phyloP scores from a whole-genome alignment of 1,140 invertebrate species.

The Caenorhabditis brenneri region DNA sequence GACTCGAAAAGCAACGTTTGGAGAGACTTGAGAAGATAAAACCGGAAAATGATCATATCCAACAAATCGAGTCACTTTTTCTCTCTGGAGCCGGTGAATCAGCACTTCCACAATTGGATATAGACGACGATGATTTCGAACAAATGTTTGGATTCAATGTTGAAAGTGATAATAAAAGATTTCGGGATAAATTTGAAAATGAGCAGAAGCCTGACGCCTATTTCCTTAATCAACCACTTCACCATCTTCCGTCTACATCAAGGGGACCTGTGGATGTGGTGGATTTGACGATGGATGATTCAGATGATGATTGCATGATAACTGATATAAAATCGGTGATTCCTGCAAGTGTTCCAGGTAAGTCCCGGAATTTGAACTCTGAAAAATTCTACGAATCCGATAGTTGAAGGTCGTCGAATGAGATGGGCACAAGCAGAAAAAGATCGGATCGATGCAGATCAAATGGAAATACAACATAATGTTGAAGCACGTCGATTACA shows the following conservation, averaged over 20 bases:
- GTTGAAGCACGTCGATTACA: not conserved
- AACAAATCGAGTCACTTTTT: constrained; percentile 39
- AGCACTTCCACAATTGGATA: constrained; percentile 10
- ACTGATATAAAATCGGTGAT: not conserved
- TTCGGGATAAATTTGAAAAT: not conserved
- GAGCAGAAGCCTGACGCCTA: not conserved
- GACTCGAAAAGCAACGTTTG: constrained; percentile 55
- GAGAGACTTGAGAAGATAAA: constrained; percentile 55
- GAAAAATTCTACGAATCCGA: not conserved
- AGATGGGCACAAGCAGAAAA: constrained; percentile 27
- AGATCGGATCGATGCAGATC: not conserved
- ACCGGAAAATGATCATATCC: constrained; percentile 37
- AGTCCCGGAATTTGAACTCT: not conserved
- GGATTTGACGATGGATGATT: constrained; percentile 6
- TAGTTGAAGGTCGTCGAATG: constrained; percentile 7
- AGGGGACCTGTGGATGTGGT: not conserved
- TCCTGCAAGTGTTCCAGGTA: not conserved
- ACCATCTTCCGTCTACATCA: not conserved
- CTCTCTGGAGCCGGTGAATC: not conserved
- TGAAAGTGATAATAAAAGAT: not conserved
- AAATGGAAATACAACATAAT: constrained; percentile 19
- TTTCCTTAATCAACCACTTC: not conserved
- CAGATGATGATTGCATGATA: constrained; percentile 22
- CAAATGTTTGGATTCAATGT: constrained; percentile 47
- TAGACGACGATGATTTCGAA: constrained; percentile 39